Evolutionary conservation across 1,140 invertebrate species (phyloP), one percentile per base, ranked within the genome.

Genomic region (Amyelois transitella): DNA sequence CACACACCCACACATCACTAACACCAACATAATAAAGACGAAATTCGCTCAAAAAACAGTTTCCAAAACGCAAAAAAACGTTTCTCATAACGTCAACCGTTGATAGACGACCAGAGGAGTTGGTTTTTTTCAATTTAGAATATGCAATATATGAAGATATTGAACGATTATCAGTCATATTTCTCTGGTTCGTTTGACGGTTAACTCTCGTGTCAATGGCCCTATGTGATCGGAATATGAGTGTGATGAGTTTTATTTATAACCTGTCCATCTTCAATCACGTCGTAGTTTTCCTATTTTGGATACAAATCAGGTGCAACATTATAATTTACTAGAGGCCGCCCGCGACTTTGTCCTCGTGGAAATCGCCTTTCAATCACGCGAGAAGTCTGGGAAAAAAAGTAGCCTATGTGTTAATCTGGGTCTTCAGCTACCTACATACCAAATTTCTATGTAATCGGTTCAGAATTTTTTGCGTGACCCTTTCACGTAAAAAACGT

Each of bases 91-190:
- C 77, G 74, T 82, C 81, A 81, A 79, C 77, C 75, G 72, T 72
- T 84, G 83, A 86, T 85, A 85, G 83, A 86, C 81, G 72, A 78
- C 69, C 69, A 51, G 57, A 60, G 56, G 61, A 62, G 65, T 69
- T 66, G 64, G 70, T 72, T 70, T 83, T 81, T 74, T 69, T 75
- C 62, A 71, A 63, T 70, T 62, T 75, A 72, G 62, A 64, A 78
- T 70, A 79, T 72, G 76, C 70, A 79, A 77, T 75, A 77, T 75
- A 79, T 79, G 75, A 81, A 79, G 66, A 78, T 86, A 86, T 86
- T 86, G 82, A 84, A 79, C 75, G 76, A 79, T 75, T 77, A 72
- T 80, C 70, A 72, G 58, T 71, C 70, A 69, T 68, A 62, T 66
- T 56, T 69, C 62, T 57, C 18, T 55, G 62, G 62, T 61, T 55